phyloP scores from a whole-genome alignment of 2,888 invertebrate species.

The Cataglyphis albicans region DNA sequence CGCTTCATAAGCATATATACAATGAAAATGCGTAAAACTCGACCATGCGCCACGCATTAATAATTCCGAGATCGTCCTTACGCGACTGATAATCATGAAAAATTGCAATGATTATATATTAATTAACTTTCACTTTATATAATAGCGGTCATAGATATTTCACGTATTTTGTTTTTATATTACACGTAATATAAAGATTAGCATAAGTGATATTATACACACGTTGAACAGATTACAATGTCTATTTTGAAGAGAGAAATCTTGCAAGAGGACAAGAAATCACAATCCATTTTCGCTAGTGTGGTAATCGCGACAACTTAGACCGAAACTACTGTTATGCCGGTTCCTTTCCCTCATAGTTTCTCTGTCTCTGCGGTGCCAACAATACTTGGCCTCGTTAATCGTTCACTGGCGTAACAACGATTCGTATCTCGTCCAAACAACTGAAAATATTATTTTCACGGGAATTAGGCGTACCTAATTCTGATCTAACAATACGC shows the following conservation, averaged over 20 bases:
- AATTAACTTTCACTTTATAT: neutral
- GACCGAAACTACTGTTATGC: constrained; percentile 64
- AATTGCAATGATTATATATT: neutral
- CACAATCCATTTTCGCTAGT: constrained; percentile 35
- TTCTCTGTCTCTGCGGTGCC: constrained; percentile 71
- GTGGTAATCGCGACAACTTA: constrained; percentile 64
- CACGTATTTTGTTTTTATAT: neutral
- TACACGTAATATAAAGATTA: neutral
- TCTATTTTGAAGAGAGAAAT: constrained; percentile 27
- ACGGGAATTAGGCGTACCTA: constrained; percentile 77
- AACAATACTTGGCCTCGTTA: constrained; percentile 79
- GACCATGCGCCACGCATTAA: constrained; percentile 13
- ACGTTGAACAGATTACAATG: neutral
- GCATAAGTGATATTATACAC: neutral
- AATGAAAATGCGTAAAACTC: constrained; percentile 27
- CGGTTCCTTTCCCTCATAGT: constrained; percentile 69
- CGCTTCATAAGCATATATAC: constrained; percentile 45
- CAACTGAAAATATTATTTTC: constrained; percentile 75
- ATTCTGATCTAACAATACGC: constrained; percentile 71
- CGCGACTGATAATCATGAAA: neutral
- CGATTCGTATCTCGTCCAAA: constrained; percentile 79
- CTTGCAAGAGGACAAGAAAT: neutral
- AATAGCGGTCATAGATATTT: neutral
- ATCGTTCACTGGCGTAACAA: constrained; percentile 79
- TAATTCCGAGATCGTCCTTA: constrained; percentile 6